phyloP scores from a whole-genome alignment of 1,140 invertebrate species.

The Bradysia coprophila region DNA sequence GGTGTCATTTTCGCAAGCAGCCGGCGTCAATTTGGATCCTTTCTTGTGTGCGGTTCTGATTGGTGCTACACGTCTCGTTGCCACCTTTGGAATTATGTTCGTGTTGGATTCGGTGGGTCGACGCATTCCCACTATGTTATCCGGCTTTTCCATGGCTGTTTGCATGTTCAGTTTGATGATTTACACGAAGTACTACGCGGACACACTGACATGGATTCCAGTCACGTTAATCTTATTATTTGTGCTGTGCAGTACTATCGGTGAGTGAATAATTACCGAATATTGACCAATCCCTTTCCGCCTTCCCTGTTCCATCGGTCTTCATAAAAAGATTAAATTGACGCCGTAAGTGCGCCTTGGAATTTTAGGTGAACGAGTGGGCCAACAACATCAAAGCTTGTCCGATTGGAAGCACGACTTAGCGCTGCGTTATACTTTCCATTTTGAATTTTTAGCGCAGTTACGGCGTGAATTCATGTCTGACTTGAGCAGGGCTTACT shows the following conservation, averaged over 20 bases:
- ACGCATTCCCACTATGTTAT: constrained; percentile 32
- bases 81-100: constrained; percentile 29
- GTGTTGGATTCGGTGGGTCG: constrained; percentile 34
- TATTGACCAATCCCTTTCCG: too few relatives aligned
- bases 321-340: too few relatives aligned
- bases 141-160: constrained; percentile 37
- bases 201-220: constrained; percentile 21
- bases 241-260: constrained; percentile 25
- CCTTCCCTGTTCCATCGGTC: too few relatives aligned
- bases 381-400: too few relatives aligned
- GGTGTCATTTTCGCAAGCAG: constrained; percentile 36
- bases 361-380: constrained; percentile 38
- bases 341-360: too few relatives aligned
- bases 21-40: constrained; percentile 33
- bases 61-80: constrained; percentile 30
- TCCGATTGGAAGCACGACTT: too few relatives aligned
- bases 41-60: constrained; percentile 35
- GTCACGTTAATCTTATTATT: constrained; percentile 32
- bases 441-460: too few relatives aligned
- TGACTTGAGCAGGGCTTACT: too few relatives aligned
- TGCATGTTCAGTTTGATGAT: constrained; percentile 33
- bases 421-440: too few relatives aligned
- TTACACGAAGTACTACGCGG: constrained; percentile 7
- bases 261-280: too few relatives aligned
- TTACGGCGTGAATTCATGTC: too few relatives aligned